Evolutionary conservation across 1,140 invertebrate species (phyloP).

Genomic region (Drosophila biarmipes): DNA sequence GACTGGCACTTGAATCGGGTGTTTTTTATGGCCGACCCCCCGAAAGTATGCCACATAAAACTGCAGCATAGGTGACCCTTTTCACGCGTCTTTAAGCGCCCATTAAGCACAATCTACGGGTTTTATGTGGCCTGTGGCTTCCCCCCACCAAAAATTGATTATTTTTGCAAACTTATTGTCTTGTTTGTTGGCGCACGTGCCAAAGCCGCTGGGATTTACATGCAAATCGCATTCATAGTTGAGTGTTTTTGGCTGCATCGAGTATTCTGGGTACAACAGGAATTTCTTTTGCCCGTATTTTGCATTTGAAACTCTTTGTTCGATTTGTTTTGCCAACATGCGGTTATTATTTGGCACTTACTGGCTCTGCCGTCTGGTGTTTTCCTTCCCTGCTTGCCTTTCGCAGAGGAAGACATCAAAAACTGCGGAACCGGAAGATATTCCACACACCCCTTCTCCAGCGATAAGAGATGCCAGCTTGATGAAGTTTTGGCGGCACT

Average conservation of each 20-base stretch:
- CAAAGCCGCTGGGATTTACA: conserved; percentile 40
- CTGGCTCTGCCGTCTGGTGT: neutral
- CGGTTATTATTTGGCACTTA: conserved; percentile 47
- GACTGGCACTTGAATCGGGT: conserved; percentile 11
- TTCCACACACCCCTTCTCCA: conserved; percentile 22
- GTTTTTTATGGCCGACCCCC: conserved; percentile 19
- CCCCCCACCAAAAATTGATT: conserved; percentile 24
- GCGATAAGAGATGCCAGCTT: conserved; percentile 58
- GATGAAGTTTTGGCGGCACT: conserved; percentile 54
- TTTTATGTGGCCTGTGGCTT: conserved; percentile 1
- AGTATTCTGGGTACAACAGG: conserved; percentile 16
- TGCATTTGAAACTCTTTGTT: conserved; percentile 11
- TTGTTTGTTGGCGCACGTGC: conserved; percentile 32
- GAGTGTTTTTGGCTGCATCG: conserved; percentile 32
- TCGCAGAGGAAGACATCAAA: conserved; percentile 72
- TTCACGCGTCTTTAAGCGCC: conserved; percentile 42
- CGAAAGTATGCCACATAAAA: conserved; percentile 27
- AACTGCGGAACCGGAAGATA: conserved; percentile 73
- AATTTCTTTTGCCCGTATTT: conserved; percentile 3
- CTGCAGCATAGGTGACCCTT: conserved; percentile 36
- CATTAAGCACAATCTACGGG: conserved; percentile 28
- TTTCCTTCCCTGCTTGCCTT: neutral
- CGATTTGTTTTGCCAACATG: conserved; percentile 33
- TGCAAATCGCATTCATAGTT: conserved; percentile 68
- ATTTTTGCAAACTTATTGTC: conserved; percentile 30